Conservation (phyloP, 2,113 vertebrate species). For the Arothron firmamentum region DNA sequence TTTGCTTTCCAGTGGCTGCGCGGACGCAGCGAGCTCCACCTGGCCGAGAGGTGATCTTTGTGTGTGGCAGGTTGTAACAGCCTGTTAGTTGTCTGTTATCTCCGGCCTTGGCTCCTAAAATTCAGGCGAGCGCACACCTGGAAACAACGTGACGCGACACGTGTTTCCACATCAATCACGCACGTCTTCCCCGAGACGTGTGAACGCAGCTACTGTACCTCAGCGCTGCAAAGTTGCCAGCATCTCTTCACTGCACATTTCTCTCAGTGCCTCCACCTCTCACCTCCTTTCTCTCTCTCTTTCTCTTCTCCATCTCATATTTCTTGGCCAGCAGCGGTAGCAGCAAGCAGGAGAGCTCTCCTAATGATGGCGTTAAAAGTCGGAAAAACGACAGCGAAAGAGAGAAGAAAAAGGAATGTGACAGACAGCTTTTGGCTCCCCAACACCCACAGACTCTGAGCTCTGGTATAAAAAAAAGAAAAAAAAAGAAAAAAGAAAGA, state of each 20-base stretch:
- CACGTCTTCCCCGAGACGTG: not conserved
- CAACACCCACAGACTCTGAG: constrained; percentile 62
- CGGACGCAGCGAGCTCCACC: constrained; percentile 13
- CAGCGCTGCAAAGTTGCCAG: not conserved
- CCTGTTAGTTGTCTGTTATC: constrained; percentile 27
- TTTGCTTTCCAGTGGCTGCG: not conserved
- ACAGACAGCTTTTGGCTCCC: constrained; percentile 64
- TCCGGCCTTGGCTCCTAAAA: constrained; percentile 17
- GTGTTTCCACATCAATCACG: constrained; percentile 11
- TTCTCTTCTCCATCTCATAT: constrained; percentile 28
- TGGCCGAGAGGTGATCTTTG: constrained; percentile 19
- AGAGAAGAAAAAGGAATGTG: constrained; percentile 51
- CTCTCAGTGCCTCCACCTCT: constrained; percentile 36
- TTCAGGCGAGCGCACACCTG: constrained; percentile 55
- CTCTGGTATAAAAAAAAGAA: constrained; percentile 21
- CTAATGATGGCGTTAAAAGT: constrained; percentile 69
- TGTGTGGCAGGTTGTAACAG: constrained; percentile 4
- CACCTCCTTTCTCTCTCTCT: constrained; percentile 2
- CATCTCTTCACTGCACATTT: constrained; percentile 16
- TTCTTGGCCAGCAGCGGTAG: constrained; percentile 58
- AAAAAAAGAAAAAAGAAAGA: constrained; percentile 13
- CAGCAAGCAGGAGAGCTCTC: constrained; percentile 54
- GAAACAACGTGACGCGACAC: constrained; percentile 2
- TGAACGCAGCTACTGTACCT: constrained; percentile 1
- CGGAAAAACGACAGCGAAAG: constrained; percentile 62